phyloP scores from a whole-genome alignment of 2,113 vertebrate species.

The Helogale parvula region DNA sequence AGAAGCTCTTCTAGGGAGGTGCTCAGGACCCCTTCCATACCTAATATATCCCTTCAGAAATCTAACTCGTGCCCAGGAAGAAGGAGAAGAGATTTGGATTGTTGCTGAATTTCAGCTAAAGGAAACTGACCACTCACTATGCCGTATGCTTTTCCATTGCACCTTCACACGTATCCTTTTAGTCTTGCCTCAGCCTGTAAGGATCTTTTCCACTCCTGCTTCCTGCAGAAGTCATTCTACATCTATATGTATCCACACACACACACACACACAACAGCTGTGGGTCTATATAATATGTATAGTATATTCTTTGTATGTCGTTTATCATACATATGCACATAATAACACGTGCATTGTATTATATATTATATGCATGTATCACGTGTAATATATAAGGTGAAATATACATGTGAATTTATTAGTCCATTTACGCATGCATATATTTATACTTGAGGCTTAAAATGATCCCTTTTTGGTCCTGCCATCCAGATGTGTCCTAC shows the following conservation, averaged over 20 bases:
- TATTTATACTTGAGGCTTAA: neutral
- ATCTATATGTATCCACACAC: neutral
- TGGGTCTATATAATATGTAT: no score
- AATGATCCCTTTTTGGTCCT: neutral
- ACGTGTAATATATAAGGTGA: neutral
- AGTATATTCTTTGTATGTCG: neutral
- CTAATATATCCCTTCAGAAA: neutral
- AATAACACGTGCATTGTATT: neutral
- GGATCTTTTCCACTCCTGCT: neutral
- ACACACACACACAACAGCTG: rapidly evolving
- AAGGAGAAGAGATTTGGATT: neutral
- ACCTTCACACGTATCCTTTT: rapidly evolving
- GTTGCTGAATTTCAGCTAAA: neutral
- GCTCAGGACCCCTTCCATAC: neutral
- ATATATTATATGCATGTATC: no score
- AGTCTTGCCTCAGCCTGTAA: neutral
- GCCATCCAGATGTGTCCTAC: neutral
- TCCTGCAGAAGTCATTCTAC: neutral
- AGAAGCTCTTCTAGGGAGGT: neutral
- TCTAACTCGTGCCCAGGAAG: neutral
- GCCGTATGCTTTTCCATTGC: no score
- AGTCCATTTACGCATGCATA: neutral
- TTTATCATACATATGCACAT: neutral
- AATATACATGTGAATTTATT: neutral
- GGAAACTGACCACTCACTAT: no score